phyloP scores from a whole-genome alignment of 2,113 vertebrate species.

The Bos javanicus region DNA sequence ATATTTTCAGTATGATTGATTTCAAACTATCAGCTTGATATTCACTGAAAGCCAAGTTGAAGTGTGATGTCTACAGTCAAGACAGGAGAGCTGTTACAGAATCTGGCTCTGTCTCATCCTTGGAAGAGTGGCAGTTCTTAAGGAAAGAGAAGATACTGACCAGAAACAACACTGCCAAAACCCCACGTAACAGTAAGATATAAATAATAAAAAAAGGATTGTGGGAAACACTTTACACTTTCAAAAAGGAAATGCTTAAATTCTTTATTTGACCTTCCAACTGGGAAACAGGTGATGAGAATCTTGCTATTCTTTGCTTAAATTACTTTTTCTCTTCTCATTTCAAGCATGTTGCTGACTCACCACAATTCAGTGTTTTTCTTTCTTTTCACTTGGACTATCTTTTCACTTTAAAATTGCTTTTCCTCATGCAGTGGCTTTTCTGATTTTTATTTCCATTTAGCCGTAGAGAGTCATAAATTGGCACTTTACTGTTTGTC shows the following conservation, averaged over 20 bases:
- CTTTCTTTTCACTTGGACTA: background rate
- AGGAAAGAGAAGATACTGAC: background rate
- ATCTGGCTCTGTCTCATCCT: background rate
- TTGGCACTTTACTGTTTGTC: background rate
- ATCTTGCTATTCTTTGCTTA: background rate
- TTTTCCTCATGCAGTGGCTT: slow-evolving; percentile 10
- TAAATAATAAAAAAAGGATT: background rate
- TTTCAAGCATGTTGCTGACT: background rate
- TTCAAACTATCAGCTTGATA: background rate
- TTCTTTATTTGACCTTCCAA: background rate
- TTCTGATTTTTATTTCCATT: slow-evolving; percentile 49
- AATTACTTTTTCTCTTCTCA: slow-evolving; percentile 25
- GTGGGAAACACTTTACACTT: background rate
- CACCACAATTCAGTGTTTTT: background rate
- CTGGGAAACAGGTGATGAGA: background rate
- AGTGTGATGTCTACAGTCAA: background rate
- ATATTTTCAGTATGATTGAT: background rate
- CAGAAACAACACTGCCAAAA: background rate
- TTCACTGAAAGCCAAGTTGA: background rate
- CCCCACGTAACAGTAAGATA: background rate
- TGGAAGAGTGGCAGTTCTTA: background rate
- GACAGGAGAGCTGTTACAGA: background rate
- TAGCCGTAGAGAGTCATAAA: slow-evolving; percentile 42
- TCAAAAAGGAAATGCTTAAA: background rate
- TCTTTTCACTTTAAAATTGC: slow-evolving; percentile 10